These are phyloP conservation scores for Stenopsyche tienmushanensis DNA, from an alignment of 1,140 invertebrate genomes.

Conservation along the genomic window DNA sequence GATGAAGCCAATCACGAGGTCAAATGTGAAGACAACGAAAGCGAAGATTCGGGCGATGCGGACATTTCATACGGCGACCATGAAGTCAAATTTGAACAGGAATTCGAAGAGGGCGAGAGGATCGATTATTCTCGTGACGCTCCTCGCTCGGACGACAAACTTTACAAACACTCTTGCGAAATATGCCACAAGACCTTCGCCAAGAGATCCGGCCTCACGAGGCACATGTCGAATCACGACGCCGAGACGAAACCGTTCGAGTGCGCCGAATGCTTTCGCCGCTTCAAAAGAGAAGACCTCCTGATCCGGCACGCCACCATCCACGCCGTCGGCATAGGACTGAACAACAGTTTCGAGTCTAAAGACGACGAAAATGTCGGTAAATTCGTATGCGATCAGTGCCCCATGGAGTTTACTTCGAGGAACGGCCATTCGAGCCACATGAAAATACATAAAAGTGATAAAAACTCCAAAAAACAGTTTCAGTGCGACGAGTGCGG, in stretches of 20 bases:
- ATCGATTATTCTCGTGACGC: no score
- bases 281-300: constrained; percentile 43
- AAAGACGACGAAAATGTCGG: not conserved
- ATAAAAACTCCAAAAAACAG: constrained; percentile 30
- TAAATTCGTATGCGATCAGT: constrained; percentile 44
- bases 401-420: constrained; percentile 44
- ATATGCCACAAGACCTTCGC: constrained; percentile 33
- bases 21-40: not conserved
- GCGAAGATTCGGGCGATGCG: no score
- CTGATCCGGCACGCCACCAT: constrained; percentile 25
- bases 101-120: no score
- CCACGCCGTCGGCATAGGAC: constrained; percentile 11
- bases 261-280: constrained; percentile 44
- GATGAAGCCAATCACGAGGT: not conserved
- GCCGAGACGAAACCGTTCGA: constrained; percentile 38
- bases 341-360: not conserved
- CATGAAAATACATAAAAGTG: constrained; percentile 41
- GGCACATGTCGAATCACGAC: constrained; percentile 28
- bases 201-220: constrained; percentile 24
- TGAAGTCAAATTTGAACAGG: not conserved
- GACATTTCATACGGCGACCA: not conserved
- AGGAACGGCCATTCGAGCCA: constrained; percentile 43
- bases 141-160: not conserved
- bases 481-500: constrained; percentile 45
- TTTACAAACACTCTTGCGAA: constrained; percentile 14